Conservation (phyloP, 2,797 vertebrate species). For the Anguilla pacifica region DNA sequence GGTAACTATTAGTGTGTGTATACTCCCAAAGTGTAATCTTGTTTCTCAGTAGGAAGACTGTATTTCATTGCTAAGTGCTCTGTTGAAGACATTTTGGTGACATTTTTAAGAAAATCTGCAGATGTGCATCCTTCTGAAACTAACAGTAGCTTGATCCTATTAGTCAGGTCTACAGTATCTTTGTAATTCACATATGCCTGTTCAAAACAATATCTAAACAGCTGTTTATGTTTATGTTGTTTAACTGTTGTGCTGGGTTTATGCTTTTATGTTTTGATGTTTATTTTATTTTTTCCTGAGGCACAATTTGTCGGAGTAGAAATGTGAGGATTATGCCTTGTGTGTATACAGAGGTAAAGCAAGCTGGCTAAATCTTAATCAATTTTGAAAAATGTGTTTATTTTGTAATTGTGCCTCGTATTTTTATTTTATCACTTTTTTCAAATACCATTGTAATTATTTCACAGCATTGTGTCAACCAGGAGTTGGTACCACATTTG, state of each 20-base stretch:
- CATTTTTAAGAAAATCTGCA: conserved; percentile 73
- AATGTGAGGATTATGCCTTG: conserved; percentile 48
- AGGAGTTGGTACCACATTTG: conserved; percentile 76
- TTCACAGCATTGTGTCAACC: conserved; percentile 73
- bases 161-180: conserved; percentile 75
- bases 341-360: conserved; percentile 49
- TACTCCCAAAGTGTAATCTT: conserved; percentile 64
- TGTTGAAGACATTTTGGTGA: conserved; percentile 76
- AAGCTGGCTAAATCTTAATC: conserved; percentile 45
- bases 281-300: conserved; percentile 69
- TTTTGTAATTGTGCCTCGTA: conserved; percentile 75
- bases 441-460: conserved; percentile 61
- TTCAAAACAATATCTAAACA: conserved; percentile 81
- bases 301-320: conserved; percentile 75
- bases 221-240: conserved; percentile 85
- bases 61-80: conserved; percentile 80
- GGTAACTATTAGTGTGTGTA: conserved; percentile 75
- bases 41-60: conserved; percentile 78
- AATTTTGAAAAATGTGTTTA: conserved; percentile 56
- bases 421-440: conserved; percentile 47
- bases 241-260: conserved; percentile 89
- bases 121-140: conserved; percentile 81
- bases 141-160: conserved; percentile 76
- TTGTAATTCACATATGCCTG: conserved; percentile 86
- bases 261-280: conserved; percentile 71